A percentile compares a stretch with the other conserved stretches of the same genome.
phyloP scores from a whole-genome alignment of 2,113 vertebrate species.

The Thunnus maccoyii region DNA sequence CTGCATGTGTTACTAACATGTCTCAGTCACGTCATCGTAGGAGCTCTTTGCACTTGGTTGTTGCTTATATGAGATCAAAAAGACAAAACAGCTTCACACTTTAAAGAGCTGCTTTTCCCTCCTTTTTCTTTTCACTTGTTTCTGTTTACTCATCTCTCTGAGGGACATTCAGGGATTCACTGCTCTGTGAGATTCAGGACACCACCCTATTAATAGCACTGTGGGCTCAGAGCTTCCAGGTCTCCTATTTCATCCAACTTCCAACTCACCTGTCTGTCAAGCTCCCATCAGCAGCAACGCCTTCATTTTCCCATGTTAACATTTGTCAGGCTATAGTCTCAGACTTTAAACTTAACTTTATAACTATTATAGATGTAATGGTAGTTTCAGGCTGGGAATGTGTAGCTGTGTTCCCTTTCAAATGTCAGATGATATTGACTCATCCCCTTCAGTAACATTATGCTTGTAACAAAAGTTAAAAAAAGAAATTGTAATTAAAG shows the following conservation, averaged over 20 bases:
- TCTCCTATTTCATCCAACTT: slow-evolving; percentile 68
- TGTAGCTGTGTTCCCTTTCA: background rate
- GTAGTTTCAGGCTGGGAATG: background rate
- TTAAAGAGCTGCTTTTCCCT: background rate
- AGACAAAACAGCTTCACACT: no score
- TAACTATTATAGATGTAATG: background rate
- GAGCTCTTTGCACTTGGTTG: background rate
- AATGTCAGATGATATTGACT: background rate
- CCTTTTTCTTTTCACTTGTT: slow-evolving; percentile 27
- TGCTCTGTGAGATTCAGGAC: slow-evolving; percentile 62
- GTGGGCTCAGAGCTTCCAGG: slow-evolving; percentile 55
- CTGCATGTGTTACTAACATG: background rate
- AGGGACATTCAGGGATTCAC: slow-evolving; percentile 69
- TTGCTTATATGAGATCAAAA: background rate
- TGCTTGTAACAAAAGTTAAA: no score
- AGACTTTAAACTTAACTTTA: background rate
- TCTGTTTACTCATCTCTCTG: slow-evolving; percentile 35
- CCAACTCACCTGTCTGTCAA: slow-evolving; percentile 47
- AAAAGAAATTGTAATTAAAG: no score
- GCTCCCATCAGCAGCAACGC: slow-evolving; percentile 10
- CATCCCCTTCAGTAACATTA: background rate
- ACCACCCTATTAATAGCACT: slow-evolving; percentile 72
- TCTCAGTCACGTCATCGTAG: background rate
- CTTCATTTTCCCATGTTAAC: background rate
- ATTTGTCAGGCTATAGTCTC: background rate